A percentile compares a stretch with the other conserved stretches of the same genome.
Conservation (phyloP, 92 coral and sea anemone genomes). For the Zoanthus gigantus region DNA sequence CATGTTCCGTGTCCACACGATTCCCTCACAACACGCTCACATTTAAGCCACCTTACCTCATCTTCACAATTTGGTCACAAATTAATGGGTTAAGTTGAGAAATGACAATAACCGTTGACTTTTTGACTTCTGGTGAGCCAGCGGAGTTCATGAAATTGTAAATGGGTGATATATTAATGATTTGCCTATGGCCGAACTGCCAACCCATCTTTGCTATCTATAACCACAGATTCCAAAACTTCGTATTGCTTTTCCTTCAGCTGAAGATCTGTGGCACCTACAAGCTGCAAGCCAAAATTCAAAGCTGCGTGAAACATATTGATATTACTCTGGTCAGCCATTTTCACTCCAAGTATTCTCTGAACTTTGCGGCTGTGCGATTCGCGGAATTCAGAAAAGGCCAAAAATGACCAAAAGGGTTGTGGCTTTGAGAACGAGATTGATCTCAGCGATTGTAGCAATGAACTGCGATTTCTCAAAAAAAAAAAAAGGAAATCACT, state of each 20-base stretch:
- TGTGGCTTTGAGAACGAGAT: too few species aligned
- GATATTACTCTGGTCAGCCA: not conserved
- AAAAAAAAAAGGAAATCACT: too few species aligned
- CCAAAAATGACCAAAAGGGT: not conserved
- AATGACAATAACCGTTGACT: conserved; percentile 38
- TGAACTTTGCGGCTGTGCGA: not conserved
- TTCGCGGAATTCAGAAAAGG: not conserved
- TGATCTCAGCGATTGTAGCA: too few species aligned
- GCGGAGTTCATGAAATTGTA: conserved; percentile 15
- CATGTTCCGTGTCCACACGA: conserved; percentile 25
- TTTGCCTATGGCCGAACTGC: not conserved
- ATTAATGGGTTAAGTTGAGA: conserved; percentile 53
- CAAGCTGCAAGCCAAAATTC: not conserved
- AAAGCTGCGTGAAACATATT: not conserved
- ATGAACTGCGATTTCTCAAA: too few species aligned
- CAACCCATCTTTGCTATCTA: not conserved
- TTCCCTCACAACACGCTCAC: conserved; percentile 42
- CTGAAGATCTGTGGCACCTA: not conserved
- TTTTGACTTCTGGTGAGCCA: not conserved
- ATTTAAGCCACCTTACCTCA: conserved; percentile 43
- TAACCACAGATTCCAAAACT: not conserved
- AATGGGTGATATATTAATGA: conserved; percentile 31
- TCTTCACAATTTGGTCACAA: conserved; percentile 49
- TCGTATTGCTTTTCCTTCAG: not conserved
- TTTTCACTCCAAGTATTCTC: not conserved